Percentiles rank a stretch among this genome's conserved stretches.
Conservation (phyloP, 2,888 invertebrate genomes). For the Danaus chrysippus region DNA sequence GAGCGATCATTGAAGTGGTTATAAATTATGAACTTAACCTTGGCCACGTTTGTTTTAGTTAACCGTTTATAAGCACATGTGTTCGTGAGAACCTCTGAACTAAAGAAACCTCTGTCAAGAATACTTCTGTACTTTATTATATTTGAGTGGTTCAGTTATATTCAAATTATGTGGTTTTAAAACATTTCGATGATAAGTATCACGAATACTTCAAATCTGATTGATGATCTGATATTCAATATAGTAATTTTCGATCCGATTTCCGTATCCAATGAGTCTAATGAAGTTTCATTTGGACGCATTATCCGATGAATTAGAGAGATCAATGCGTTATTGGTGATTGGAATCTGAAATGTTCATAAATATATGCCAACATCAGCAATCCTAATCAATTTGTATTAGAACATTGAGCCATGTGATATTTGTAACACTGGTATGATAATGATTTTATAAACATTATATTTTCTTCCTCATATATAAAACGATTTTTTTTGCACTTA, state of each 20-base stretch:
- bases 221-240: conserved; percentile 35
- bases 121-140: conserved; percentile 1
- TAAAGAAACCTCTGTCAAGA: conserved; percentile 18
- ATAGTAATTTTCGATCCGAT: conserved; percentile 45
- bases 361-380: conserved; percentile 24
- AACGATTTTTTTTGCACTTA: background rate
- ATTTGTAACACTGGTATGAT: conserved; percentile 4
- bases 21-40: conserved; percentile 76
- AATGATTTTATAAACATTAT: too few relatives aligned
- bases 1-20: conserved; percentile 67
- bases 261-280: conserved; percentile 41
- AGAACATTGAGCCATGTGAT: conserved; percentile 2
- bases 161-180: background rate
- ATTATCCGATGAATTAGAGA: conserved; percentile 40
- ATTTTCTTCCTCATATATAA: background rate
- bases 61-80: conserved; percentile 59
- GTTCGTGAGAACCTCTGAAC: conserved; percentile 62
- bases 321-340: conserved; percentile 32
- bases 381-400: conserved; percentile 11
- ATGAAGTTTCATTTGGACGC: conserved; percentile 43
- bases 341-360: conserved; percentile 37
- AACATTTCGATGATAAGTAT: background rate
- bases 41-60: conserved; percentile 70
- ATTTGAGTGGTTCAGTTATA: background rate
- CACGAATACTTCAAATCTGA: conserved; percentile 14